Base-by-base conservation (phyloP, 2,797 vertebrate species). In the Acestrorhynchus altus region DNA sequence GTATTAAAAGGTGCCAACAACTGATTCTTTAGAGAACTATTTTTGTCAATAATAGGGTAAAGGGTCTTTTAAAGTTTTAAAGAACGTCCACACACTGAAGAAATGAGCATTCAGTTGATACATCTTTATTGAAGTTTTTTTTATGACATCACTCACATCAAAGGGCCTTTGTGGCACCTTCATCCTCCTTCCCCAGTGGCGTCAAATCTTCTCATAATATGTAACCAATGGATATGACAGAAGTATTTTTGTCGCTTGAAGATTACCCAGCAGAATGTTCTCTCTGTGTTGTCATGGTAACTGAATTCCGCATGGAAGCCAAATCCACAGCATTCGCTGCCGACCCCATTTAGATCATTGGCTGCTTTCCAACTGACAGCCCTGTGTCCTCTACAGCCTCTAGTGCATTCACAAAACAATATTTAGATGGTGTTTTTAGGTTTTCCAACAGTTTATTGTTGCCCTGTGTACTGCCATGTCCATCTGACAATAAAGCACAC, bases 301-400 rank as follows among this genome's bases (percentile, higher is more conserved):
- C 81, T 59, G 46, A 85, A 90, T 90, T 89, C 80, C 74, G 86
- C 79, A 56, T 72, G 46, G 68, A 75, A 71, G 73, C 67, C 67
- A 82, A 76, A 64, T 26, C 47, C 22, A 57, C 39, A 79, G 56
- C 40, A 67, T 77, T 75, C 40, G 26, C 22, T 15, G 18, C 70
- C 54, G 49, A 82, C 47, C 64, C 66, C 81, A 51, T 70, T 59
- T 69, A 57, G 47, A 44, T n/a, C n/a, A n/a, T 31, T 56, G 64
- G 57, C 64, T 49, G 44, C 52, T 40, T 60, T 28, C 12, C 18
- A 31, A 66, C 47, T 57, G n/a, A 56, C 13, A 61, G 42, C 20
- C 11, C n/a, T 39, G 12, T 52, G n/a, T 63, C 1, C 24, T 44
- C 65, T 20, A 44, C 13, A 18, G 49, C 22, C 52, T 35, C 35